Evolutionary conservation across 1,140 invertebrate species (phyloP).

Genomic region (Heliconius melpomene): DNA sequence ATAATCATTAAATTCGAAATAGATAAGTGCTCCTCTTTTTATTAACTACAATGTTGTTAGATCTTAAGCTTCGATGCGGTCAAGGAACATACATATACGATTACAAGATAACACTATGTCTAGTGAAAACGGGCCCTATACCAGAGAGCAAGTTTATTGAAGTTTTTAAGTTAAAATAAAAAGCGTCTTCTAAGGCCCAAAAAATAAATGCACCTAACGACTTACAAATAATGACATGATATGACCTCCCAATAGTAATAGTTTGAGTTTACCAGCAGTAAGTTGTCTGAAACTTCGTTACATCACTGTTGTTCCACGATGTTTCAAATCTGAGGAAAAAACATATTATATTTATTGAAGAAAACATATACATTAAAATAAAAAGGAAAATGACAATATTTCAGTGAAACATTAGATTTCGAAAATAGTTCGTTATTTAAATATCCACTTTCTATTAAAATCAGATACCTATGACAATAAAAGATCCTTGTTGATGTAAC

Average conservation of each 20-base stretch:
- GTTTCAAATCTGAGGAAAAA: constrained; percentile 68
- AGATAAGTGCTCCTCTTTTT: constrained; percentile 2
- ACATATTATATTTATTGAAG: constrained; percentile 14
- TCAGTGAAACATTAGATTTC: no score
- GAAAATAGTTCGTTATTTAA: no score
- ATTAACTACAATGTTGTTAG: constrained; percentile 23
- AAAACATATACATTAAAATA: no score
- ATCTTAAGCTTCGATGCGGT: constrained; percentile 20
- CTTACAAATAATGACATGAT: constrained; percentile 65
- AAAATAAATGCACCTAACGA: constrained; percentile 67
- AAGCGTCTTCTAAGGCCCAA: constrained; percentile 31
- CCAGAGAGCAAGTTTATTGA: constrained; percentile 24
- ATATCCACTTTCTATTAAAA: no score
- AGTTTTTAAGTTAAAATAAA: constrained; percentile 21
- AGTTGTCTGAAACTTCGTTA: constrained; percentile 70
- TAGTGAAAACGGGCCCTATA: constrained; percentile 16
- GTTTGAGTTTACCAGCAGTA: constrained; percentile 74
- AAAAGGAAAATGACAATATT: no score
- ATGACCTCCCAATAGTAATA: constrained; percentile 72
- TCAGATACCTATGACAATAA: no score
- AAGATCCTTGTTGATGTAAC: no score
- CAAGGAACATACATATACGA: constrained; percentile 22
- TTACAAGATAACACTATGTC: constrained; percentile 15
- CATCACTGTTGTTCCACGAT: constrained; percentile 58
- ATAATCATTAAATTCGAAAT: constrained; percentile 25